A percentile compares a stretch with the other conserved stretches of the same genome.
phyloP scores from a whole-genome alignment of 1,140 invertebrate genomes.

The Hypothenemus hampei region DNA sequence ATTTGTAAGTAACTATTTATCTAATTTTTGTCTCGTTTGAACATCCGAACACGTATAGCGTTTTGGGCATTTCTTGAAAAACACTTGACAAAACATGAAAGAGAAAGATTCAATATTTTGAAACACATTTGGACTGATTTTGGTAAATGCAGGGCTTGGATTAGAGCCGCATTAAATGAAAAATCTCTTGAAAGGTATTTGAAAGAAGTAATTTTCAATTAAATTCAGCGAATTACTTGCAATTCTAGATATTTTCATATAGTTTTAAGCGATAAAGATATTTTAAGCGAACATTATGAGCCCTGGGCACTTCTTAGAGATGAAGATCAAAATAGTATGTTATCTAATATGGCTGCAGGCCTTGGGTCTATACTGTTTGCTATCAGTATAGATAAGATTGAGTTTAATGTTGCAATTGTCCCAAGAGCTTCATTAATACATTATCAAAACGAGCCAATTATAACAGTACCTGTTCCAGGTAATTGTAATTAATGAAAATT shows the following conservation, averaged over 20 bases:
- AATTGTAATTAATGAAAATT: conserved; percentile 3
- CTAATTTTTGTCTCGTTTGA: background rate
- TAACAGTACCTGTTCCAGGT: conserved; percentile 46
- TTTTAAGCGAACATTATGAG: conserved; percentile 73
- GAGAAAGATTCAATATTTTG: conserved; percentile 75
- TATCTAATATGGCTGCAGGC: conserved; percentile 79
- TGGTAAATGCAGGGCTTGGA: conserved; percentile 80
- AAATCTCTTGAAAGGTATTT: conserved; percentile 74
- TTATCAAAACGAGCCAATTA: conserved; percentile 46
- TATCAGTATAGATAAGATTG: conserved; percentile 79
- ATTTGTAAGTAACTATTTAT: conserved; percentile 7
- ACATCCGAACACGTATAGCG: conserved; percentile 28
- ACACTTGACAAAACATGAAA: conserved; percentile 80
- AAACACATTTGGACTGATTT: conserved; percentile 75
- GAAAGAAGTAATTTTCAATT: background rate
- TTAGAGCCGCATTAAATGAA: conserved; percentile 83
- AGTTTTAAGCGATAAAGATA: conserved; percentile 60
- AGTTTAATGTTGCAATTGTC: conserved; percentile 57
- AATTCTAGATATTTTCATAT: conserved; percentile 63
- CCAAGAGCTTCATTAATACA: conserved; percentile 30
- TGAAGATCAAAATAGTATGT: conserved; percentile 65
- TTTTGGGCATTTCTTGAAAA: conserved; percentile 65
- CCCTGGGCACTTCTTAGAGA: conserved; percentile 76
- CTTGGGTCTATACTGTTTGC: conserved; percentile 85
- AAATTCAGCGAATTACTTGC: background rate